Percentiles rank a stretch among this genome's conserved stretches.
Conservation (phyloP, 2,113 vertebrate species). For the Siniperca chuatsi region DNA sequence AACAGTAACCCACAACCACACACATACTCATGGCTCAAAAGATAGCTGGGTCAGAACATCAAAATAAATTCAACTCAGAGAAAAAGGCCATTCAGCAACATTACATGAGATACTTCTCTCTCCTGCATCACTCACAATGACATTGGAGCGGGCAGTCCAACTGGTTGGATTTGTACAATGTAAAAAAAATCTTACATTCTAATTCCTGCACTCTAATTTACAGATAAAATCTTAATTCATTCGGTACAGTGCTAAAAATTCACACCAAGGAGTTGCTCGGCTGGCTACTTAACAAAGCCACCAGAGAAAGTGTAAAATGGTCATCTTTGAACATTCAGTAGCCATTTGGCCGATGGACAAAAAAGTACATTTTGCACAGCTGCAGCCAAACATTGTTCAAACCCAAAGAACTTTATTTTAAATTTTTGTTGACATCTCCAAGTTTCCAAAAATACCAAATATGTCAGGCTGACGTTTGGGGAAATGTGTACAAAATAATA, state of each 20-base stretch:
- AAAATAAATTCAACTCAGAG: slow-evolving; percentile 5
- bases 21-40: slow-evolving; percentile 54
- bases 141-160: slow-evolving; percentile 24
- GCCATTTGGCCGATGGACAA: no score
- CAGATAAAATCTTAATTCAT: not conserved
- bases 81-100: slow-evolving; percentile 24
- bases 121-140: slow-evolving; percentile 58
- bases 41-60: not conserved
- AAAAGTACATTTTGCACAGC: no score
- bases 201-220: not conserved
- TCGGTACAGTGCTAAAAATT: not conserved
- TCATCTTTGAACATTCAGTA: no score
- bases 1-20: slow-evolving; percentile 43
- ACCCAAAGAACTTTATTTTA: no score
- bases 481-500: no score
- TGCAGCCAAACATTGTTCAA: no score
- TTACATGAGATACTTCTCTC: slow-evolving; percentile 37
- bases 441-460: no score
- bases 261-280: not conserved
- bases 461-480: no score
- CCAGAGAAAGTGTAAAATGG: not conserved
- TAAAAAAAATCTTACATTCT: slow-evolving; percentile 26
- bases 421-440: no score
- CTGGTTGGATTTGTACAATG: slow-evolving; percentile 57
- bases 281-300: not conserved